phyloP scores from a whole-genome alignment of 2,888 invertebrate genomes.

The Anoplius nigerrimus region DNA sequence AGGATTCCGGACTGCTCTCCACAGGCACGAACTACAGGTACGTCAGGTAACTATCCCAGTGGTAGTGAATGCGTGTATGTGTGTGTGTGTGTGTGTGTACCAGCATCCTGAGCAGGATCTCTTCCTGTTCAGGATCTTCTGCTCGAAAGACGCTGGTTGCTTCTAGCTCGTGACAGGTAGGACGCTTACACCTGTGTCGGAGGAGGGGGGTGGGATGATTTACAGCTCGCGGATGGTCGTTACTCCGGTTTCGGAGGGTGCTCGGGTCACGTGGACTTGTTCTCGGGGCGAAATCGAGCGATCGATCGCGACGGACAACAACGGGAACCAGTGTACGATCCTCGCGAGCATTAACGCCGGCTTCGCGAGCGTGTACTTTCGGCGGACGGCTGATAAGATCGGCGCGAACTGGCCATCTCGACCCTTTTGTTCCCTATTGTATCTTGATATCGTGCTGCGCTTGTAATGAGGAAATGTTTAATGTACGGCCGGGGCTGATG shows the following conservation, averaged over 20 bases:
- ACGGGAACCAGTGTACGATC: background rate
- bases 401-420: no score
- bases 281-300: background rate
- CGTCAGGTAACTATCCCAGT: no score
- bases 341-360: background rate
- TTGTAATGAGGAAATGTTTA: no score
- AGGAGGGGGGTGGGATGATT: background rate
- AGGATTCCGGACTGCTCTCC: no score
- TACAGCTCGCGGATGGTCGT: conserved; percentile 1
- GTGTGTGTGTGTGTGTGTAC: no score
- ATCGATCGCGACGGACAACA: conserved; percentile 4
- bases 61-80: no score
- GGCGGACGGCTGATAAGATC: no score
- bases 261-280: background rate
- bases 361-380: no score
- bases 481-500: no score
- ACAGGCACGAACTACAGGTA: no score
- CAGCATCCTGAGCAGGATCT: background rate
- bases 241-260: background rate
- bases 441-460: no score
- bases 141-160: background rate
- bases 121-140: conserved; percentile 2
- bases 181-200: conserved; percentile 4
- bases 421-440: no score
- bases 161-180: background rate